phyloP scores from a whole-genome alignment of 2,113 vertebrate species.

The Oriolus oriolus region DNA sequence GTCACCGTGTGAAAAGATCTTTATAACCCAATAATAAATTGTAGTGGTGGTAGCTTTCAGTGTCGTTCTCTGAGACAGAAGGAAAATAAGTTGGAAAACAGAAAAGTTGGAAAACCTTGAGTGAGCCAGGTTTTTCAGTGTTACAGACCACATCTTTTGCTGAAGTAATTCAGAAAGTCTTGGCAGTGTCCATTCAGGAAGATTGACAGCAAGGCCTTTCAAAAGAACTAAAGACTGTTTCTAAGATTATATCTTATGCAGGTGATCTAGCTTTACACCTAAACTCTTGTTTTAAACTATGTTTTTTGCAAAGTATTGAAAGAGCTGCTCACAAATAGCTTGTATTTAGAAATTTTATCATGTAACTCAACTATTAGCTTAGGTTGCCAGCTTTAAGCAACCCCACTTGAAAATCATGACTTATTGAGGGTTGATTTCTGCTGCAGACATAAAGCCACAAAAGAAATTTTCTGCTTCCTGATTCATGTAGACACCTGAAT shows the following conservation, averaged over 20 bases:
- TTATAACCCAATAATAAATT: neutral
- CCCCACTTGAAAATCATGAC: neutral
- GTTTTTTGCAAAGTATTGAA: neutral
- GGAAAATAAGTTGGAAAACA: neutral
- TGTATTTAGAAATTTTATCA: neutral
- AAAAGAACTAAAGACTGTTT: neutral
- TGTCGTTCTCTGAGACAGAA: neutral
- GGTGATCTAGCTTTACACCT: neutral
- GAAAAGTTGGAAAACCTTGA: neutral
- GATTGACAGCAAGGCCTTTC: neutral
- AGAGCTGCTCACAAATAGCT: neutral
- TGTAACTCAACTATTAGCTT: neutral
- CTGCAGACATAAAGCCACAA: neutral
- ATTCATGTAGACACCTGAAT: neutral
- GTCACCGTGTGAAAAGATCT: neutral
- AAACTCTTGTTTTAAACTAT: neutral
- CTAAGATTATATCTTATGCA: neutral
- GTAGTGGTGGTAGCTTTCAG: neutral
- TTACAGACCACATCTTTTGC: neutral
- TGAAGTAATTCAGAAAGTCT: neutral
- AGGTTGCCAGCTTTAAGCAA: neutral
- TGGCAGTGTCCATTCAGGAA: neutral
- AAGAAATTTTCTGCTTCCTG: neutral
- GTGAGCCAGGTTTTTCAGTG: neutral
- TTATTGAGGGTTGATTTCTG: neutral